Evolutionary conservation across 2,113 vertebrate genomes (phyloP), one percentile per base, ranked within the genome.

Genomic region (Ovis canadensis): DNA sequence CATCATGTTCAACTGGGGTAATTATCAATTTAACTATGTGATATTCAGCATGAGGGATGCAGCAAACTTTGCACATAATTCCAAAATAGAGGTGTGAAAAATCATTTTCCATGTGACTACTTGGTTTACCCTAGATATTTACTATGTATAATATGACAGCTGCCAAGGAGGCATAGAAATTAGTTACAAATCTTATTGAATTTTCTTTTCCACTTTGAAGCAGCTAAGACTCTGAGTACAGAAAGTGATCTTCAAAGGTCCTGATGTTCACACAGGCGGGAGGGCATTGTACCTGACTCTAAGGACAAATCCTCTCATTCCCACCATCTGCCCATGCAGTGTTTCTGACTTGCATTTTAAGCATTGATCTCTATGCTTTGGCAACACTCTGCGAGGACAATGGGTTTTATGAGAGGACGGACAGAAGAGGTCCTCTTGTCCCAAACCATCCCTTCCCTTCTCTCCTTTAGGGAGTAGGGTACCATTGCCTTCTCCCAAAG

Each of bases 51-150:
- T 94, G 92, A 93, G 74, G 40, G 36, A 91, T 83, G 74, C 74
- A 91, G 88, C 86, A 98, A 77, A 91, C 12, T 97, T 97, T 98
- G 80, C 48, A 64, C 57, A 78, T 90, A 96, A 97, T 82, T 95
- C 87, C 59, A 95, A 97, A 98, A 97, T 83, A 97, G 93, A 97
- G 23, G 71, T 97, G 84, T 97, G 89, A 97, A 97, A 96, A 90
- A 96, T 87, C 4, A 11, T 55, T 95, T 93, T 81, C 88, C 3
- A 0, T 14, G 40, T 94, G 96, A 94, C 94, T 91, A 29, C 43
- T 97, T 96, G 93, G 43, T 94, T 98, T 96, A 91, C 86, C 89
- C 85, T 89, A 64, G 93, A 91, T 96, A 96, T 97, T 96, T 97
- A 96, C 92, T 91, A 91, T 89, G 52, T 92, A 97, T 94, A 97